Evolutionary conservation across 2,888 invertebrate species (phyloP).

Genomic region (Clunio marinus): DNA sequence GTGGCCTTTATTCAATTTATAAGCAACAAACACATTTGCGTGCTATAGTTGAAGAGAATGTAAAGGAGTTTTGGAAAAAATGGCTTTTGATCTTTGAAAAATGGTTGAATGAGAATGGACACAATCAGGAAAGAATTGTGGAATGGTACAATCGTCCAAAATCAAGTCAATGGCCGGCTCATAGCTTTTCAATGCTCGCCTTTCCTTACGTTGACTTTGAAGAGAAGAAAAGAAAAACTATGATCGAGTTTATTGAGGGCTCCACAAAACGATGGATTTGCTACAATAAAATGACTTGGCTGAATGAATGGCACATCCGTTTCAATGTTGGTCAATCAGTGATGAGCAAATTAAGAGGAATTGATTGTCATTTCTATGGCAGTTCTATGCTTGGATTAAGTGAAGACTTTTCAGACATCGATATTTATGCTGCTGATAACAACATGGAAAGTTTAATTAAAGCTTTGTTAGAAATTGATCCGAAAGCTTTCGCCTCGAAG

Average conservation of each 20-base stretch:
- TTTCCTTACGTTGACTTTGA: conserved; percentile 12
- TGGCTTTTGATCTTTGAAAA: background rate
- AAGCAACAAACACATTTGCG: background rate
- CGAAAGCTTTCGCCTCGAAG: background rate
- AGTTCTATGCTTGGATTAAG: conserved; percentile 1
- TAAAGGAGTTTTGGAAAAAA: conserved; percentile 4
- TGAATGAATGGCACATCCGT: background rate
- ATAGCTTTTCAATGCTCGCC: conserved; percentile 2
- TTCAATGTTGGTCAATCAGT: background rate
- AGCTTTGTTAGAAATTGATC: background rate
- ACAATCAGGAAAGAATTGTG: background rate
- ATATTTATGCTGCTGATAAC: background rate
- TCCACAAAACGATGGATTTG: background rate
- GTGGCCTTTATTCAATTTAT: background rate
- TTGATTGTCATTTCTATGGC: conserved; percentile 9
- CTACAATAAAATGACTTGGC: conserved; percentile 9
- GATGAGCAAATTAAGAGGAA: background rate
- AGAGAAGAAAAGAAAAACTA: too few relatives aligned
- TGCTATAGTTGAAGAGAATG: background rate
- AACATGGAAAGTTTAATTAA: background rate
- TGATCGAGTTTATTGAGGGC: background rate
- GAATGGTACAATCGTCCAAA: conserved; percentile 9
- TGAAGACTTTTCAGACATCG: conserved; percentile 4
- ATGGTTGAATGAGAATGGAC: background rate
- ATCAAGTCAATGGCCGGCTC: background rate